Conservation (phyloP, 2,888 invertebrate genomes). For the Acanthococcus lagerstroemiae region DNA sequence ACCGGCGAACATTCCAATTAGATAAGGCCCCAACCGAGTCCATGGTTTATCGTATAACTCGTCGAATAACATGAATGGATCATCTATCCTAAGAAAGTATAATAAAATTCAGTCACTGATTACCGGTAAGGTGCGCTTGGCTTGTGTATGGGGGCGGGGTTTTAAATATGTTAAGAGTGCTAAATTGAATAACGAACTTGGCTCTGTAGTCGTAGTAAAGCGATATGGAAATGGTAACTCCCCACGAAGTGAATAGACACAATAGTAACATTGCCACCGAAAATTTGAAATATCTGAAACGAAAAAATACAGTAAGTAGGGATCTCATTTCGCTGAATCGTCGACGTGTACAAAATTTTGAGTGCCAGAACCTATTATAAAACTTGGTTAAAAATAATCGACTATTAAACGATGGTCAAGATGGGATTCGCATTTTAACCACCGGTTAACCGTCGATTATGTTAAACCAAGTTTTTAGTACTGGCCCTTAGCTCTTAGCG, state of each 20-base stretch:
- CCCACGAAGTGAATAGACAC: conserved; percentile 64
- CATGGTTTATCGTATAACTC: conserved; percentile 85
- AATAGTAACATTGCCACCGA: conserved; percentile 56
- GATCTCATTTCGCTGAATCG: too few species aligned
- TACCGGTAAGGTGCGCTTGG: too few species aligned
- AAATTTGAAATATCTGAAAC: conserved; percentile 61
- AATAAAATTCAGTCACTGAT: too few species aligned
- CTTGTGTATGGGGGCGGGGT: too few species aligned
- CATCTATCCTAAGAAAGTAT: conserved; percentile 38
- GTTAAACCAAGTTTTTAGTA: too few species aligned
- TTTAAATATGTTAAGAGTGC: neutral
- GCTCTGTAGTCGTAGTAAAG: conserved; percentile 69
- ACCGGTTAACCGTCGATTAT: too few species aligned
- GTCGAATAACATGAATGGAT: conserved; percentile 59
- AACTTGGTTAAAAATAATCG: too few species aligned
- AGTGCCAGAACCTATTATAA: too few species aligned
- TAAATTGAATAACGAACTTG: conserved; percentile 42
- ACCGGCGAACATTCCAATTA: conserved; percentile 73
- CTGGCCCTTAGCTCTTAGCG: too few species aligned
- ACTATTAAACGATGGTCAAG: too few species aligned
- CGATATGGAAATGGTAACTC: conserved; percentile 70
- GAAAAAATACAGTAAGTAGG: conserved; percentile 9
- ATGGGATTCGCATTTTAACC: too few species aligned
- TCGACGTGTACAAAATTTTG: too few species aligned
- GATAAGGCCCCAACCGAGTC: conserved; percentile 73